Evolutionary conservation across 2,113 vertebrate genomes (phyloP).

Genomic region (Peucedramus taeniatus): DNA sequence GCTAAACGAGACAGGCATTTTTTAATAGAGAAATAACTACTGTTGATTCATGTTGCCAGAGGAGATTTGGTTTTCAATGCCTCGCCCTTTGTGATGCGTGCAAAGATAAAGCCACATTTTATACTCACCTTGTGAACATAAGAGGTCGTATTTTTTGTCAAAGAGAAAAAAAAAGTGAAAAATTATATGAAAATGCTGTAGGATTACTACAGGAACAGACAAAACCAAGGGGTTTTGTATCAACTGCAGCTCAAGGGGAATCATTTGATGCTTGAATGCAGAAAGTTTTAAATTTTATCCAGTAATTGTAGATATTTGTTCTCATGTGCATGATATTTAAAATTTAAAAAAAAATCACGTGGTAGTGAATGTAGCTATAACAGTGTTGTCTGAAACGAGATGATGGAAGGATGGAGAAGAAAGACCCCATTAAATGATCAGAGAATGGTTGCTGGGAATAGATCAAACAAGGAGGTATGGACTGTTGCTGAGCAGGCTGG

Average conservation of each 20-base stretch:
- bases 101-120: background rate
- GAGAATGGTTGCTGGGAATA: background rate
- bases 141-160: background rate
- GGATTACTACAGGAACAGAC: background rate
- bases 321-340: background rate
- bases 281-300: background rate
- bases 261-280: background rate
- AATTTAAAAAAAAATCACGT: background rate
- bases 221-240: background rate
- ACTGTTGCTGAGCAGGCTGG: background rate
- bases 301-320: background rate
- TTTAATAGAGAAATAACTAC: background rate
- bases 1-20: background rate
- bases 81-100: background rate
- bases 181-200: background rate
- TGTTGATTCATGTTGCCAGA: background rate
- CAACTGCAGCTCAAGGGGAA: background rate
- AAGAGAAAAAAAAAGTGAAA: background rate
- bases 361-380: background rate
- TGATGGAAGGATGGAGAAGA: background rate
- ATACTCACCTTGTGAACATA: background rate
- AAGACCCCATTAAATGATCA: background rate
- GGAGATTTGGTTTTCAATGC: background rate
- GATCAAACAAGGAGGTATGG: background rate
- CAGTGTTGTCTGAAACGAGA: background rate